These are phyloP conservation scores for Trichopoda pennipes DNA, from an alignment of 2,888 invertebrate genomes.

Conservation along the genomic window DNA sequence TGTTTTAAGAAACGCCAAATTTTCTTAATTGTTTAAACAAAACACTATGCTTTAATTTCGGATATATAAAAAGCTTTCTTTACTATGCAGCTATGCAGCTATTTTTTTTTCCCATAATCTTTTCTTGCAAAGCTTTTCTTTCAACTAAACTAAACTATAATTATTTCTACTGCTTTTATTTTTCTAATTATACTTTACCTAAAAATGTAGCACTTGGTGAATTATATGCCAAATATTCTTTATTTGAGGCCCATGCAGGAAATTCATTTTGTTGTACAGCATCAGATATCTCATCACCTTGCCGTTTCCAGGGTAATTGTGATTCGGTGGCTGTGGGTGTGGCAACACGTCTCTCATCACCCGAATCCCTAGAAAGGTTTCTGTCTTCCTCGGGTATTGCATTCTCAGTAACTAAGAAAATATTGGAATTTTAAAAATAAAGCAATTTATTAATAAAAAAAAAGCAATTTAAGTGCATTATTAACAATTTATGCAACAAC, in stretches of 20 bases:
- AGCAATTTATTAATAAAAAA: constrained; percentile 6
- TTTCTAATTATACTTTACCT: constrained; percentile 83
- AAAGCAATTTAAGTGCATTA: no score
- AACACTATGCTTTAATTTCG: constrained; percentile 10
- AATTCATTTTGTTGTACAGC: constrained; percentile 92
- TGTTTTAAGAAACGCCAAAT: no score
- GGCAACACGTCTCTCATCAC: constrained; percentile 88
- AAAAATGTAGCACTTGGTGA: constrained; percentile 95
- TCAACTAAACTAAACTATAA: background rate
- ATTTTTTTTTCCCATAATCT: background rate
- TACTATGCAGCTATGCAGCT: no score
- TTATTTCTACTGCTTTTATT: background rate
- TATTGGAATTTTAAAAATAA: background rate
- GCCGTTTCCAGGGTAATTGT: constrained; percentile 95
- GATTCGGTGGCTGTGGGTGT: constrained; percentile 94
- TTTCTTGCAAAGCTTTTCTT: constrained; percentile 14
- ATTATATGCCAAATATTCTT: constrained; percentile 94
- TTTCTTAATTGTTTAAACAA: background rate
- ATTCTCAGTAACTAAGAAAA: constrained; percentile 77
- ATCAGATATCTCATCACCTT: constrained; percentile 86
- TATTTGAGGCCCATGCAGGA: constrained; percentile 97
- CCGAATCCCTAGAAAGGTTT: constrained; percentile 77
- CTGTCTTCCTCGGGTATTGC: constrained; percentile 79
- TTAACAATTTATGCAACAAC: constrained; percentile 33
- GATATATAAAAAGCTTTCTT: background rate